A percentile compares a stretch with the other conserved stretches of the same genome.
Evolutionary conservation across 1,140 invertebrate species (phyloP).

Genomic region (Luehdorfia chinensis): DNA sequence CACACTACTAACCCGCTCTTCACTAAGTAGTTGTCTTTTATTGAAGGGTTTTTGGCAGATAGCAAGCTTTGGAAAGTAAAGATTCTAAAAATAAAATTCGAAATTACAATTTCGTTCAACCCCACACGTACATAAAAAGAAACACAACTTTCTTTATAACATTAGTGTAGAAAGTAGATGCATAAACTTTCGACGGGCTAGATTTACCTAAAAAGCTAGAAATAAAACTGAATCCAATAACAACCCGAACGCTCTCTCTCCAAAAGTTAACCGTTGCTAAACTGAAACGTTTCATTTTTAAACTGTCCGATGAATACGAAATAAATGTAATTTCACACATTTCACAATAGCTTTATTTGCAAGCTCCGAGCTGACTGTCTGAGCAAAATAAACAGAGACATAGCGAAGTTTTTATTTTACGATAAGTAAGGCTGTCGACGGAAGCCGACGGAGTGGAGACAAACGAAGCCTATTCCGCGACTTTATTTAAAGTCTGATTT

Average conservation of each 20-base stretch:
- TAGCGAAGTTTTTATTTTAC: slow-evolving; percentile 1
- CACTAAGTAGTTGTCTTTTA: too few species aligned
- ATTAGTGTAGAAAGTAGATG: too few species aligned
- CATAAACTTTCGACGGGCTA: too few species aligned
- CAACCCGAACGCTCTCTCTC: background rate
- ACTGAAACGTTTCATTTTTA: slow-evolving; percentile 2
- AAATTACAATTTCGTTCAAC: too few species aligned
- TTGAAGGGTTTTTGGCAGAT: too few species aligned
- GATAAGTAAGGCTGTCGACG: slow-evolving; percentile 10
- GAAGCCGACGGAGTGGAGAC: background rate
- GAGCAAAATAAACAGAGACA: slow-evolving; percentile 3
- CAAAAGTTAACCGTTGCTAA: background rate
- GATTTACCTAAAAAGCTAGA: too few species aligned
- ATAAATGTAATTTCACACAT: slow-evolving; percentile 7
- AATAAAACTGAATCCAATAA: background rate
- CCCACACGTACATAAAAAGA: too few species aligned
- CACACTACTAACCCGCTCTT: too few species aligned
- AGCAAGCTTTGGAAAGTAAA: too few species aligned
- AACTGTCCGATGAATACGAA: background rate
- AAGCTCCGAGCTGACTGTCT: background rate
- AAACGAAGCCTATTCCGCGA: slow-evolving; percentile 8
- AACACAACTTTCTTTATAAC: too few species aligned
- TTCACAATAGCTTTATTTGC: background rate
- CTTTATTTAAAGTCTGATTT: slow-evolving; percentile 1
- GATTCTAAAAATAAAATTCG: too few species aligned